A percentile compares a stretch with the other conserved stretches of the same genome.
Evolutionary conservation across 2,113 vertebrate genomes (phyloP).

Genomic region (Bufo gargarizans): DNA sequence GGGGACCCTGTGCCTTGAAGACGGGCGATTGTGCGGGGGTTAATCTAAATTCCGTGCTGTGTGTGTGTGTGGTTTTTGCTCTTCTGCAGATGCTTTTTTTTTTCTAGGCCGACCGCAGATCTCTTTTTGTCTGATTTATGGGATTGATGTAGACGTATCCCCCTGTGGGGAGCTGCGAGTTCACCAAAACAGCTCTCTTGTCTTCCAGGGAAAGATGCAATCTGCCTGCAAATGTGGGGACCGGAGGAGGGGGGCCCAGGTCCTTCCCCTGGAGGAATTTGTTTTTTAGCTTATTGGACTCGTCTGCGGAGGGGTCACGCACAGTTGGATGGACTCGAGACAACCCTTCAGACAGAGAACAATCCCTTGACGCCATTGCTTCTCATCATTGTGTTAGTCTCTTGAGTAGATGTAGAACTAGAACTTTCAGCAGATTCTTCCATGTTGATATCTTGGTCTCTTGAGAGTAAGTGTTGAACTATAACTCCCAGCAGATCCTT

Average conservation of each 20-base stretch:
- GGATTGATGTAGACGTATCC: slow-evolving; percentile 60
- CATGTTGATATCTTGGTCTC: background rate
- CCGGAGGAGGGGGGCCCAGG: background rate
- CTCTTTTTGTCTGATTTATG: slow-evolving; percentile 63
- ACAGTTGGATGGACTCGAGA: background rate
- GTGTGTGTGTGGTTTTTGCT: slow-evolving; percentile 42
- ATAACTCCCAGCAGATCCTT: background rate
- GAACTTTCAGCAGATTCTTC: background rate
- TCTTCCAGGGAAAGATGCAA: slow-evolving; percentile 66
- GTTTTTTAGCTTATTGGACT: slow-evolving; percentile 42
- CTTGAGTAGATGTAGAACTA: background rate
- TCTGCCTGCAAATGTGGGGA: slow-evolving; percentile 60
- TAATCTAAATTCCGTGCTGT: slow-evolving; percentile 45
- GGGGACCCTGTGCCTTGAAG: background rate
- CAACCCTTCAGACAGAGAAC: background rate
- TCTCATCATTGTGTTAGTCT: background rate
- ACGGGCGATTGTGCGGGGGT: slow-evolving; percentile 16
- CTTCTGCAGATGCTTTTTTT: slow-evolving; percentile 4
- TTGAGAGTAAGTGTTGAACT: background rate
- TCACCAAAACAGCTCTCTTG: slow-evolving; percentile 61
- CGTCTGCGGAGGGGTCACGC: slow-evolving; percentile 18
- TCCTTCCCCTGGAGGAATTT: slow-evolving; percentile 19
- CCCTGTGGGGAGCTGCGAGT: slow-evolving; percentile 60
- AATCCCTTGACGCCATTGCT: background rate
- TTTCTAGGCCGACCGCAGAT: slow-evolving; percentile 39